Percentiles rank a stretch among this genome's conserved stretches.
These are phyloP conservation scores for Frankliniella fusca DNA, from an alignment of 2,888 invertebrate species.

Conservation along the genomic window DNA sequence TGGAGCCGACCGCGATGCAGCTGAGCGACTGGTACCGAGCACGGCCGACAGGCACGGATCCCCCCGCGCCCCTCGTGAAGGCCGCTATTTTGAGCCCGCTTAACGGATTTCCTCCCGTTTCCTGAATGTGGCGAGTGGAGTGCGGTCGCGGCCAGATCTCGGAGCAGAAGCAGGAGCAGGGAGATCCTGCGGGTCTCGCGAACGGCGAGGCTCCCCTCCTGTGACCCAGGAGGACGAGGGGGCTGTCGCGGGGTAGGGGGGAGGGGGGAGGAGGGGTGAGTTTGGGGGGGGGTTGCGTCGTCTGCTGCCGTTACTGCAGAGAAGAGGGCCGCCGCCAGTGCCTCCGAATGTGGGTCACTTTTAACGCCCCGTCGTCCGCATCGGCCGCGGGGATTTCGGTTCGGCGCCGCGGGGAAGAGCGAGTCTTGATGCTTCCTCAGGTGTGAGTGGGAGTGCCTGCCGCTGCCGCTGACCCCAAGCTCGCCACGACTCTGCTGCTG, in stretches of 20 bases:
- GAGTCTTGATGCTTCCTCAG: background rate
- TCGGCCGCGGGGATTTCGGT: background rate
- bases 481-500: too few relatives aligned
- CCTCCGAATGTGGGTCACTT: background rate
- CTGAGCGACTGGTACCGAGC: background rate
- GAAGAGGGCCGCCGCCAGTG: background rate
- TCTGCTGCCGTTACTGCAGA: constrained; percentile 4
- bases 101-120: too few relatives aligned
- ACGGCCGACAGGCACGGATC: background rate
- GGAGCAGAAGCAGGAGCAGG: too few relatives aligned
- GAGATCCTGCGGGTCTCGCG: too few relatives aligned
- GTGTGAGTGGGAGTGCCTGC: background rate
- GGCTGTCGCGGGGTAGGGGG: background rate
- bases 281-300: background rate
- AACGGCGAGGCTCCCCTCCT: too few relatives aligned
- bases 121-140: too few relatives aligned
- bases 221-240: too few relatives aligned
- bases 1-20: background rate
- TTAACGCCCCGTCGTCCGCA: background rate
- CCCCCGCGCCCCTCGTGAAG: background rate
- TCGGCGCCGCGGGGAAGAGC: background rate
- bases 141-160: too few relatives aligned
- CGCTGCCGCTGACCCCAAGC: background rate
- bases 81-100: background rate
- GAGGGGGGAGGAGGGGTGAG: background rate